Percentiles rank a stretch among this genome's conserved stretches.
These are phyloP conservation scores for Cyphomyrus discorhynchus DNA, from an alignment of 2,113 vertebrate species.

Conservation along the genomic window DNA sequence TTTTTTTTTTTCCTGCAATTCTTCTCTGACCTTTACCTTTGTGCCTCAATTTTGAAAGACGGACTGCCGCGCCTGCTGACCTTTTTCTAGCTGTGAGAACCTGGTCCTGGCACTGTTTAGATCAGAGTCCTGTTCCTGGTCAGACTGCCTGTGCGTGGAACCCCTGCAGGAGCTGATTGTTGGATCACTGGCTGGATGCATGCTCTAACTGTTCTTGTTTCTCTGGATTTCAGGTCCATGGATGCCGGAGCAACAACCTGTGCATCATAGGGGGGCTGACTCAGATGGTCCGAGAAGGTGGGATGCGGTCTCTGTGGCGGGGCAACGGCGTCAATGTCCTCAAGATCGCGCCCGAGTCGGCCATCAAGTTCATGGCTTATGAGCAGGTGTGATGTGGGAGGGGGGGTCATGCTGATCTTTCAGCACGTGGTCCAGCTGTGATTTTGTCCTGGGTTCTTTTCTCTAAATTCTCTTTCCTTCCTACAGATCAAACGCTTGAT, in stretches of 20 bases:
- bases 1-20: not conserved
- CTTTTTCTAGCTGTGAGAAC: not conserved
- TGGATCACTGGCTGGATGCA: not conserved
- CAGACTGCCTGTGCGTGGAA: not conserved
- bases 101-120: not conserved
- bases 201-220: not conserved
- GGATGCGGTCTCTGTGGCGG: slow-evolving; percentile 76
- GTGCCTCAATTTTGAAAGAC: not conserved
- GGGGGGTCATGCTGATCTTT: not conserved
- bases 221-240: slow-evolving; percentile 72
- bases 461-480: not conserved
- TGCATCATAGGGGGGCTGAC: slow-evolving; percentile 80
- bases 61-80: not conserved
- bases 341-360: slow-evolving; percentile 89
- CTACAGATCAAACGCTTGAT: slow-evolving; percentile 84
- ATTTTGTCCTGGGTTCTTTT: not conserved
- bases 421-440: not conserved
- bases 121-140: not conserved
- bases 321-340: slow-evolving; percentile 88
- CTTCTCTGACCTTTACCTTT: not conserved
- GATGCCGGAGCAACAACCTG: slow-evolving; percentile 86
- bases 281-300: slow-evolving; percentile 91
- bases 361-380: slow-evolving; percentile 97
- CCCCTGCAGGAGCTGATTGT: not conserved
- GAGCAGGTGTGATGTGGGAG: slow-evolving; percentile 72